Percentiles rank a stretch among this genome's conserved stretches.
Evolutionary conservation across 2,888 invertebrate genomes (phyloP).

Genomic region (Conchocele bisecta): DNA sequence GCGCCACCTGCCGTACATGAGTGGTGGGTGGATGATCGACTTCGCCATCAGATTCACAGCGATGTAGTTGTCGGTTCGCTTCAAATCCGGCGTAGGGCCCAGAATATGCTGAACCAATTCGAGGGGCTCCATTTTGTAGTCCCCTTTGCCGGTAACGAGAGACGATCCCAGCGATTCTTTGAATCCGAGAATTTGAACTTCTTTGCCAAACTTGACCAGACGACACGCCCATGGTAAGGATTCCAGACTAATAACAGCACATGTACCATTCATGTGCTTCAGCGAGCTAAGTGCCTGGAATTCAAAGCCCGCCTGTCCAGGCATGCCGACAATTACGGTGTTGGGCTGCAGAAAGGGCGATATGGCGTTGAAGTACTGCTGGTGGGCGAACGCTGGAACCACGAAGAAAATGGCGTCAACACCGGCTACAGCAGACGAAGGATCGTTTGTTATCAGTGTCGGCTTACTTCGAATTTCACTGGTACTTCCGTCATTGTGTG

Average conservation of each 20-base stretch:
- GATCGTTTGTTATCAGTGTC: constrained; percentile 66
- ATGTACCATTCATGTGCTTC: constrained; percentile 49
- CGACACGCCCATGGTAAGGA: constrained; percentile 75
- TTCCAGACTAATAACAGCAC: constrained; percentile 66
- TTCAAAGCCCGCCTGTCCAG: constrained; percentile 75
- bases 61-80: constrained; percentile 63
- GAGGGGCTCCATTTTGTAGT: constrained; percentile 49
- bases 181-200: constrained; percentile 67
- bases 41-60: constrained; percentile 72
- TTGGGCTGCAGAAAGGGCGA: constrained; percentile 63
- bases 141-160: constrained; percentile 54
- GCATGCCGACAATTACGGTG: constrained; percentile 69
- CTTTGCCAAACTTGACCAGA: constrained; percentile 65
- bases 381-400: constrained; percentile 76
- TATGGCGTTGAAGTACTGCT: constrained; percentile 68
- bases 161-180: constrained; percentile 66
- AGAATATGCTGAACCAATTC: constrained; percentile 61
- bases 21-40: constrained; percentile 71
- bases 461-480: constrained; percentile 60
- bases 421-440: constrained; percentile 61
- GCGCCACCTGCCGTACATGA: constrained; percentile 72
- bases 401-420: constrained; percentile 69
- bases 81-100: constrained; percentile 62
- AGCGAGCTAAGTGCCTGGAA: constrained; percentile 64
- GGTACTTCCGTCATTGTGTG: constrained; percentile 47